Base-by-base conservation (phyloP, 2,888 invertebrate species). In the Pemphredon lugubris region DNA sequence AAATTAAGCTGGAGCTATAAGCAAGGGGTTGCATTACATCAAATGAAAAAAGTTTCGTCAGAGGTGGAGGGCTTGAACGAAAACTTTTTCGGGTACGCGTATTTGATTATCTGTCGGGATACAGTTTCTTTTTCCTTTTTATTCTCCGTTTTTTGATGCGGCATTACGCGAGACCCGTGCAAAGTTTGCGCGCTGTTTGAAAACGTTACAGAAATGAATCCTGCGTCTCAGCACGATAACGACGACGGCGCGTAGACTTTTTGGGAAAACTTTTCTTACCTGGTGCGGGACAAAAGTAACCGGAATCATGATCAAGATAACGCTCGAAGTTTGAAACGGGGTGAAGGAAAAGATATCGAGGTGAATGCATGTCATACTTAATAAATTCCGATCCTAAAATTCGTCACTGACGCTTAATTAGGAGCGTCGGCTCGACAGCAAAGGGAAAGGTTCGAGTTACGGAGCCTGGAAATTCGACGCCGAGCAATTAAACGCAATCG, bases 21-120 rank as follows among this genome's bases (percentile, higher is more conserved):
- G 68, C 21, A 18, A 23, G 13, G 13, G 13, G 16, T 14, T 66
- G 59, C 69, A 57, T 70, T 70, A 66, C 70, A 47, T 59, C 73
- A 51, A 70, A 75, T 75, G 75, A 75, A 75, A 75, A 70, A 75
- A 75, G 63, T 73, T 75, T 66, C 26, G 14, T 37, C 44, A 37
- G 18, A 3, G n/a, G 39, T 21, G 59, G 26, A 23, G 47, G 40
- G 23, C 37, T 26, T 55, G 16, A 20, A 21, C 9, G 30, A 51
- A 42, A 74, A 70, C 39, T 66, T 66, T 57, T 23, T 30, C 39
- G 32, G 37, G 32, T 37, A 55, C 59, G 63, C 63, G n/a, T n/a
- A 71, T 67, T 74, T 71, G 74, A 71, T 75, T 74, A 75, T 70
- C 60, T 58, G 74, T 67, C 71, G 57, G 42, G 54, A 50, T 50